Conservation (phyloP, 1,140 invertebrate genomes). For the Battus philenor region DNA sequence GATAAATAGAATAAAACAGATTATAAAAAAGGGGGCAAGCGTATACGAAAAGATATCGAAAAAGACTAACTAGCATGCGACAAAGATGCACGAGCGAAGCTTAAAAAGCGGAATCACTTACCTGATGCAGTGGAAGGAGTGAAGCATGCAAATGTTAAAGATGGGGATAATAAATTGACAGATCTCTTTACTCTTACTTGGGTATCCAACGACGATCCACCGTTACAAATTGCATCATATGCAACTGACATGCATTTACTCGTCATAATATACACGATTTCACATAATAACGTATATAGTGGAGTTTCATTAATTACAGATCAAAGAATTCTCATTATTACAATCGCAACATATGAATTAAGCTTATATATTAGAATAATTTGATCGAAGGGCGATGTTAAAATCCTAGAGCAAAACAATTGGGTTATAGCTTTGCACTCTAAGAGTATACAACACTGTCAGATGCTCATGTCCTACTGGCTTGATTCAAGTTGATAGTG, state of each 20-base stretch:
- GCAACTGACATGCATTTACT: conserved; percentile 48
- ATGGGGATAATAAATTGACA: conserved; percentile 46
- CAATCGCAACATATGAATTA: conserved; percentile 65
- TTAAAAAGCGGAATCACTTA: conserved; percentile 44
- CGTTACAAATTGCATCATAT: conserved; percentile 43
- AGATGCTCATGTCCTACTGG: conserved; percentile 30
- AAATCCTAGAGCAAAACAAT: conserved; percentile 70
- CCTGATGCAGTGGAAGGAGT: conserved; percentile 34
- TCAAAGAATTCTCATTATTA: conserved; percentile 41
- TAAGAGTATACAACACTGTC: conserved; percentile 45
- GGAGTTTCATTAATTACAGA: conserved; percentile 37
- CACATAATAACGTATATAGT: conserved; percentile 22
- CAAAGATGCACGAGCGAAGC: conserved; percentile 59
- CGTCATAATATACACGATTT: conserved; percentile 29
- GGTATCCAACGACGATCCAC: conserved; percentile 71
- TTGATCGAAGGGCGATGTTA: conserved; percentile 52
- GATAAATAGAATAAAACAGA: conserved; percentile 59
- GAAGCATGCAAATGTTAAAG: conserved; percentile 48
- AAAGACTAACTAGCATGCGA: conserved; percentile 51
- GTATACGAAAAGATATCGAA: conserved; percentile 42
- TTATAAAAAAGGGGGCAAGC: conserved; percentile 57
- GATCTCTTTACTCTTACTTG: conserved; percentile 62
- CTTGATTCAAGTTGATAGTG: neutral
- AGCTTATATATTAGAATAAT: conserved; percentile 56
- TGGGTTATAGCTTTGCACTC: conserved; percentile 61